Conservation (phyloP, 2,113 vertebrate species). For the Poecile atricapillus region DNA sequence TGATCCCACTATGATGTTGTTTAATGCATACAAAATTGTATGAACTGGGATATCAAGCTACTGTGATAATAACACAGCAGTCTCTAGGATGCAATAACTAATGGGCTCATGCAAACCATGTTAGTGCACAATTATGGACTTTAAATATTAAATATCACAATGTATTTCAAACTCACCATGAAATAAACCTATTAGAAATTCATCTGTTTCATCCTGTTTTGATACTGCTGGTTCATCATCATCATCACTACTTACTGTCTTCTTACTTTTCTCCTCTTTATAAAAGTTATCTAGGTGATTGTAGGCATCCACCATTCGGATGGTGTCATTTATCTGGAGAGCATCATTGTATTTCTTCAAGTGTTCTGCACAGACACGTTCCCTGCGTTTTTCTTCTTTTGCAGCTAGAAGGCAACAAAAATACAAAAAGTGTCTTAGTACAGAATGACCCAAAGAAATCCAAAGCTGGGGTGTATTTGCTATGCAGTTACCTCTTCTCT, state of each 20-base stretch:
- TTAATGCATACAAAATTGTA: not conserved
- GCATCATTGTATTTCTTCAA: conserved; percentile 91
- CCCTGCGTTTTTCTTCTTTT: conserved; percentile 81
- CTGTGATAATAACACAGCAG: not conserved
- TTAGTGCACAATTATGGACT: not conserved
- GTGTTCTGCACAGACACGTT: conserved; percentile 88
- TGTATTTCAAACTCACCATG: conserved; percentile 74
- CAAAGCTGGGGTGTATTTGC: not conserved
- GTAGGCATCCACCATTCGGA: conserved; percentile 88
- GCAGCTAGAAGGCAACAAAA: conserved; percentile 76
- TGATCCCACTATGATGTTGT: not conserved
- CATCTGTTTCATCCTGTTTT: conserved; percentile 82
- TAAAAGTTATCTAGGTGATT: conserved; percentile 83
- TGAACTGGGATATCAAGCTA: not conserved
- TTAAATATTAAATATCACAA: not conserved
- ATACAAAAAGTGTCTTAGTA: not conserved
- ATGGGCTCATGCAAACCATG: not conserved
- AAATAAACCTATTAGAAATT: conserved; percentile 85
- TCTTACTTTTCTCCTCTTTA: conserved; percentile 82
- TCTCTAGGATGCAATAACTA: not conserved
- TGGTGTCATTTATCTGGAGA: conserved; percentile 88
- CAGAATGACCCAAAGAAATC: not conserved
- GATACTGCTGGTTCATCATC: conserved; percentile 51
- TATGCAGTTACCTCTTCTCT: conserved; percentile 79
- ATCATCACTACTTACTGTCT: conserved; percentile 65